phyloP scores from a whole-genome alignment of 2,888 invertebrate genomes.

The Sthenelais limicola region DNA sequence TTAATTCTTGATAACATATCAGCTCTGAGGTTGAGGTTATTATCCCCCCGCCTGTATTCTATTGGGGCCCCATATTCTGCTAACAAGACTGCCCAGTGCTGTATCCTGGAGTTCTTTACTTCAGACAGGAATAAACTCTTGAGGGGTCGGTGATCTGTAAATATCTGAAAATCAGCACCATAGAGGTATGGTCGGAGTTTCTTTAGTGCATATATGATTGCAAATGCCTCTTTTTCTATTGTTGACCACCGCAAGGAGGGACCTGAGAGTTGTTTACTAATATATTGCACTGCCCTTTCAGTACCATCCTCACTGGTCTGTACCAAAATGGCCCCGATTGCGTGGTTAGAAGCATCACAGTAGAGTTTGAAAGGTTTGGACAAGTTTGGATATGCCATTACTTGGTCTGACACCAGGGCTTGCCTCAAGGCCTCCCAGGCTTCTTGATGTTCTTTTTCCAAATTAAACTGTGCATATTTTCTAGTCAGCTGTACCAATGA shows the following conservation, averaged over 20 bases:
- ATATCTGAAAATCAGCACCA: slow-evolving; percentile 23
- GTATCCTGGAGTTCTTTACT: slow-evolving; percentile 22
- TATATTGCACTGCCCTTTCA: slow-evolving; percentile 18
- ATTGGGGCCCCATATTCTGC: slow-evolving; percentile 29
- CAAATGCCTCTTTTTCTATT: slow-evolving; percentile 31
- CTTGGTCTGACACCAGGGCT: slow-evolving; percentile 5
- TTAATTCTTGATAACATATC: slow-evolving; percentile 25
- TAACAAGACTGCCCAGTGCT: slow-evolving; percentile 27
- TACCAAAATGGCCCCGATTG: slow-evolving; percentile 20
- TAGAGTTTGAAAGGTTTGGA: slow-evolving; percentile 23
- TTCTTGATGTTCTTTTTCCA: not conserved
- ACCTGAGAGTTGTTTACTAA: slow-evolving; percentile 1
- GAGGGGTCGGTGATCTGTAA: slow-evolving; percentile 31
- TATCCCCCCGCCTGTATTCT: not conserved
- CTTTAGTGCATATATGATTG: slow-evolving; percentile 22
- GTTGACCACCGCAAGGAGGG: not conserved
- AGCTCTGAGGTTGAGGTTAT: slow-evolving; percentile 11
- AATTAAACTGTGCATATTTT: slow-evolving; percentile 4
- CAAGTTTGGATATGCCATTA: slow-evolving; percentile 8
- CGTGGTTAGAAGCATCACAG: slow-evolving; percentile 12
- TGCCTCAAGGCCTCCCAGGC: slow-evolving; percentile 26
- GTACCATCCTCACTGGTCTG: slow-evolving; percentile 12
- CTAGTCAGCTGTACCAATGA: slow-evolving; percentile 18
- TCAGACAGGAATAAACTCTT: slow-evolving; percentile 32
- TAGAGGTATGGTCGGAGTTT: slow-evolving; percentile 34